These are phyloP conservation scores for Procambarus virginalis DNA, from an alignment of 1,140 invertebrate species.

Conservation along the genomic window DNA sequence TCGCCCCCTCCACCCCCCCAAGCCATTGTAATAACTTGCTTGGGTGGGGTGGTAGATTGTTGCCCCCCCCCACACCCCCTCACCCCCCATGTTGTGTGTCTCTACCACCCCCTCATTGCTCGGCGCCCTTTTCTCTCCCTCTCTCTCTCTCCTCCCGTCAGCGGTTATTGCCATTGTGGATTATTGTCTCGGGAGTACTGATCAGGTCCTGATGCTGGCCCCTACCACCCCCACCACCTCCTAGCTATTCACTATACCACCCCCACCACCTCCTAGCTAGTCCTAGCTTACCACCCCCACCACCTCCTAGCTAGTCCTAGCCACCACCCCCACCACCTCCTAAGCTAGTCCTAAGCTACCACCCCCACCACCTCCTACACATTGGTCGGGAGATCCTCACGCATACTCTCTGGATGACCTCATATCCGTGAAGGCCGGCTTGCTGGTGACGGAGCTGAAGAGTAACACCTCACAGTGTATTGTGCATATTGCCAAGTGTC, in stretches of 20 bases:
- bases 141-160: neutral
- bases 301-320: no score
- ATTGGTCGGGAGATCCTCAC: conserved; percentile 81
- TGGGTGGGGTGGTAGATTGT: neutral
- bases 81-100: no score
- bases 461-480: conserved; percentile 79
- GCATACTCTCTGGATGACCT: conserved; percentile 86
- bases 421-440: conserved; percentile 80
- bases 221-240: neutral
- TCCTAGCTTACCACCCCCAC: no score
- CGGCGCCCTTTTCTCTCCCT: neutral
- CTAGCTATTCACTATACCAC: neutral
- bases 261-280: no score
- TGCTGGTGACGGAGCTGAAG: conserved; percentile 79
- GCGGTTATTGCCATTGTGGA: neutral
- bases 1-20: neutral
- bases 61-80: no score
- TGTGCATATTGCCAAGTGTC: conserved; percentile 81
- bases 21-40: neutral
- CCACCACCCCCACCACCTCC: neutral
- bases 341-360: no score
- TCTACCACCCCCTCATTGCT: no score
- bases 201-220: neutral
- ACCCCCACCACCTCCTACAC: no score
- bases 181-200: neutral